Conservation (phyloP, 2,797 vertebrate species). For the Masticophis lateralis region DNA sequence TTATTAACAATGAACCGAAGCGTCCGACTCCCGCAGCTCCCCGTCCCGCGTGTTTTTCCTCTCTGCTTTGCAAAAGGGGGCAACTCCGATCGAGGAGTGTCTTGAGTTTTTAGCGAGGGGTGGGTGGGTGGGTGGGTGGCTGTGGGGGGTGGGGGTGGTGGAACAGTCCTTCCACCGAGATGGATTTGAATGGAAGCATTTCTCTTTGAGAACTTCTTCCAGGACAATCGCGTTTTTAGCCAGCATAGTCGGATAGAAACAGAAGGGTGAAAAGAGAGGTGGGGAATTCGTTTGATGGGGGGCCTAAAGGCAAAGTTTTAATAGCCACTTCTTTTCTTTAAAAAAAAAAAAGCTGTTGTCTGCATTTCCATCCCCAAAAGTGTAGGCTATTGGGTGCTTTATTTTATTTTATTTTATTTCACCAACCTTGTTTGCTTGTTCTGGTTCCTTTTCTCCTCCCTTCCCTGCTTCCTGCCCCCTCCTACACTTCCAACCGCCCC, state of each 20-base stretch:
- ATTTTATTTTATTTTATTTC: neutral
- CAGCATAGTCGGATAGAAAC: neutral
- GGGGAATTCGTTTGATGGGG: neutral
- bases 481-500: neutral
- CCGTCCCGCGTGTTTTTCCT: neutral
- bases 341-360: neutral
- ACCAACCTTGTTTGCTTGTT: neutral
- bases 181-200: neutral
- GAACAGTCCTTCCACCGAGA: neutral
- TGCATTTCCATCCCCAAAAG: neutral
- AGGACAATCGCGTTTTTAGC: neutral
- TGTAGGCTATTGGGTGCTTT: no score
- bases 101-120: neutral
- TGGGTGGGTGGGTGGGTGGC: neutral
- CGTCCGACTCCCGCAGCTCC: neutral
- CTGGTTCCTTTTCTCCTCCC: no score
- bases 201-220: neutral
- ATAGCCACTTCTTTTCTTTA: neutral
- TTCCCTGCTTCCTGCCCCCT: neutral
- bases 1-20: neutral
- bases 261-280: neutral
- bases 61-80: neutral
- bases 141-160: accelerated
- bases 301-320: neutral
- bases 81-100: neutral